These are phyloP conservation scores for Alouatta palliata DNA, from an alignment of 2,113 vertebrate species.

Conservation along the genomic window DNA sequence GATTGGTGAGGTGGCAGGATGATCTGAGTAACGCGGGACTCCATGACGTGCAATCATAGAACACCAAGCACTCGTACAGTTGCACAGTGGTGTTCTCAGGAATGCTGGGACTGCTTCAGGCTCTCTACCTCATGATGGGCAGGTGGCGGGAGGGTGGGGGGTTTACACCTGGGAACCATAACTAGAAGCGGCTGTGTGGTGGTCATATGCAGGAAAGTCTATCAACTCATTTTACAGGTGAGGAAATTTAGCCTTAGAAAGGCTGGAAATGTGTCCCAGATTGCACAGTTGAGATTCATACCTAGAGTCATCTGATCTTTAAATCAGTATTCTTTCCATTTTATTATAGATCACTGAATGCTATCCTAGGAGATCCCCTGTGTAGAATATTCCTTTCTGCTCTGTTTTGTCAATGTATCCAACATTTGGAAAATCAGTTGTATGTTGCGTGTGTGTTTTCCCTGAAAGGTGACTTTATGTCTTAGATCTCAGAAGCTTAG, in stretches of 20 bases:
- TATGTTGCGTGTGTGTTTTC: neutral
- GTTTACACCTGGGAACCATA: neutral
- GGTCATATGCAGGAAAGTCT: fast-evolving
- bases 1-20: neutral
- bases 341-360: neutral
- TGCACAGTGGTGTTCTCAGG: fast-evolving
- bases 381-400: neutral
- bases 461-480: neutral
- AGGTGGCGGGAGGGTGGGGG: no score
- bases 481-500: neutral
- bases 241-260: neutral
- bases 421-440: neutral
- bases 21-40: neutral
- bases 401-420: neutral
- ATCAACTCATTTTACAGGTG: neutral
- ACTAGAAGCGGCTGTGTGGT: fast-evolving
- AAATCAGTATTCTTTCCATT: neutral
- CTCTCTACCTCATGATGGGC: fast-evolving
- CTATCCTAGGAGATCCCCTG: neutral
- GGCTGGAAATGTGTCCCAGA: no score
- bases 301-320: neutral
- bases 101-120: no score
- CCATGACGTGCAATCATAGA: fast-evolving
- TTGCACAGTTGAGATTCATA: no score
- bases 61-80: neutral